Evolutionary conservation across 2,888 invertebrate genomes (phyloP).

Genomic region (Subacronicta megacephala): DNA sequence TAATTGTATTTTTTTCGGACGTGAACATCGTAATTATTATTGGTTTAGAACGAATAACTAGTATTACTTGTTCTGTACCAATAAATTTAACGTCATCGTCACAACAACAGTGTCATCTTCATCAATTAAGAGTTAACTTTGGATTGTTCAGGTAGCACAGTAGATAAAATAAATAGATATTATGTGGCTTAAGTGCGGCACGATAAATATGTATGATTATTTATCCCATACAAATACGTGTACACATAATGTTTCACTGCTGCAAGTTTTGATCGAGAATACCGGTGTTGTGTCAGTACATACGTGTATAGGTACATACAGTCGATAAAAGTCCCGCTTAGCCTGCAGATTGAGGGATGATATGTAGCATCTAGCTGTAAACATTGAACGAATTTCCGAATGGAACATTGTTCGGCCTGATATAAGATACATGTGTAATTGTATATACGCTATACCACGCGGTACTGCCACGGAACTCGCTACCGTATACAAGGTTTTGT

Average conservation of each 20-base stretch:
- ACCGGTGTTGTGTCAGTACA: slow-evolving; percentile 45
- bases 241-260: slow-evolving; percentile 41
- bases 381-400: slow-evolving; percentile 36
- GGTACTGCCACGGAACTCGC: slow-evolving; percentile 39
- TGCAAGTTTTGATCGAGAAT: slow-evolving; percentile 51
- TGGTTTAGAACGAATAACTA: background rate
- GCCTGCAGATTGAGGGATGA: slow-evolving; percentile 30
- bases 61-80: too few relatives aligned
- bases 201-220: slow-evolving; percentile 21
- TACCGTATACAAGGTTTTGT: slow-evolving; percentile 69
- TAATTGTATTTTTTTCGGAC: background rate
- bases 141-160: background rate
- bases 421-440: slow-evolving; percentile 44
- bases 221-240: slow-evolving; percentile 34
- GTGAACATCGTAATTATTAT: background rate
- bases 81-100: too few relatives aligned
- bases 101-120: too few relatives aligned
- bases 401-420: slow-evolving; percentile 47
- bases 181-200: slow-evolving; percentile 4
- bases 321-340: slow-evolving; percentile 47
- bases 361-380: slow-evolving; percentile 22
- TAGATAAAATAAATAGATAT: too few relatives aligned
- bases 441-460: slow-evolving; percentile 5
- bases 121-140: background rate
- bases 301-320: slow-evolving; percentile 21